Percentiles rank a stretch among this genome's conserved stretches.
Evolutionary conservation across 2,113 vertebrate genomes (phyloP).

Genomic region (Pomatorhinus ruficollis): DNA sequence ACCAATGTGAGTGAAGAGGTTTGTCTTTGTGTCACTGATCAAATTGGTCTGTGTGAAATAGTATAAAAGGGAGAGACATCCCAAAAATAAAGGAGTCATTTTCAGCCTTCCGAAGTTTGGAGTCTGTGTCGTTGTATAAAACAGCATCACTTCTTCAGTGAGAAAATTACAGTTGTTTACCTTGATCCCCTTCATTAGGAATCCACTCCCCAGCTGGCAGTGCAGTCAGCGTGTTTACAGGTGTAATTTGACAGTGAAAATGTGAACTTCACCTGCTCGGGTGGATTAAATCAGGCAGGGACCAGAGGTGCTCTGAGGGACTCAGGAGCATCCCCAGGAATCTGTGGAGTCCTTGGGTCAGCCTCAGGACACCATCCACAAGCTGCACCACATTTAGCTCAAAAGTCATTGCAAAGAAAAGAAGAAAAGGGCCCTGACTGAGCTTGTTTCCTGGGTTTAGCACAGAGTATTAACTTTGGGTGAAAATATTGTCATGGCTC

Average conservation of each 20-base stretch:
- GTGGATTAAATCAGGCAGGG: not conserved
- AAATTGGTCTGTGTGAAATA: too few species aligned
- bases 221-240: not conserved
- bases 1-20: too few species aligned
- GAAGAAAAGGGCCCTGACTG: not conserved
- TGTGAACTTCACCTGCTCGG: not conserved
- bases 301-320: not conserved
- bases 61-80: too few species aligned
- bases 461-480: not conserved
- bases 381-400: not conserved
- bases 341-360: accelerated
- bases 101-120: too few species aligned
- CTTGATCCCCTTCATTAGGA: not conserved
- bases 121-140: too few species aligned
- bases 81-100: too few species aligned
- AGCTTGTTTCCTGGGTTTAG: not conserved
- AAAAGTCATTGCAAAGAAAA: not conserved
- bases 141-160: too few species aligned
- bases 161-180: not conserved
- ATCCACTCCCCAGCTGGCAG: not conserved
- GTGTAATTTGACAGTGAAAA: not conserved
- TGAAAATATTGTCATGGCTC: not conserved
- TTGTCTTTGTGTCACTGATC: too few species aligned
- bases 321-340: not conserved
- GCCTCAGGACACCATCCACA: not conserved